Base-by-base conservation (phyloP, 2,797 vertebrate species). In the Spinibarbus caldwelli region DNA sequence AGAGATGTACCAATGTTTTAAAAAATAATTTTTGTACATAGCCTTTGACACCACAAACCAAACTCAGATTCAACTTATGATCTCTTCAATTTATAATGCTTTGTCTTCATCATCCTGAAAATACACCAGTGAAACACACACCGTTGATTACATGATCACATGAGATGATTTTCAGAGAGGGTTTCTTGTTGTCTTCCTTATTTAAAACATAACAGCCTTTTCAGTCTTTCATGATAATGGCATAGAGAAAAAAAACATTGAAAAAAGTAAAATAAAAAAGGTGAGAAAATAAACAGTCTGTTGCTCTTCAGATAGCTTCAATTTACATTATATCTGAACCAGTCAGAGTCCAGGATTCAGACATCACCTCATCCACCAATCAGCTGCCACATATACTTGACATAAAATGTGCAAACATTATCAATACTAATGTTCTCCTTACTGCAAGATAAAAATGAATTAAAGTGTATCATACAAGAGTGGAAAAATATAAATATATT, bases 331-430 rank as follows among this genome's bases (percentile, higher is more conserved):
- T 45, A 43, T 71, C 66, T 86, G 66, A n/a, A 87, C 80, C 76
- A 87, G 85, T 85, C 26, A 88, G 68, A 66, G 70, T 67, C 47
- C 82, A 80, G 72, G 70, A 85, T 80, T 71, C 70, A 71, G 77
- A 81, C 38, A 3, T 43, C 41, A 67, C 31, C 12, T 80, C 31
- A 81, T 76, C 87, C 89, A 91, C 96, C 94, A 95, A 95, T 96
- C 96, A 99, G 98, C 98, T 99, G 98, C 97, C 97, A 96, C 93
- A 93, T 95, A 90, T 95, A 96, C 95, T 94, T 93, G n/a, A 94
- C 70, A 94, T 96, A 95, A 86, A 95, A 97, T 98, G 98, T 99
- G 97, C 98, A 99, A 96, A 98, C 96, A 92, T 92, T 86, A 89
- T 92, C 85, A 90, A 94, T 95, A 93, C 92, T 94, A 95, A 87